phyloP scores from a whole-genome alignment of 2,113 vertebrate species.

The Urocynchramus pylzowi region DNA sequence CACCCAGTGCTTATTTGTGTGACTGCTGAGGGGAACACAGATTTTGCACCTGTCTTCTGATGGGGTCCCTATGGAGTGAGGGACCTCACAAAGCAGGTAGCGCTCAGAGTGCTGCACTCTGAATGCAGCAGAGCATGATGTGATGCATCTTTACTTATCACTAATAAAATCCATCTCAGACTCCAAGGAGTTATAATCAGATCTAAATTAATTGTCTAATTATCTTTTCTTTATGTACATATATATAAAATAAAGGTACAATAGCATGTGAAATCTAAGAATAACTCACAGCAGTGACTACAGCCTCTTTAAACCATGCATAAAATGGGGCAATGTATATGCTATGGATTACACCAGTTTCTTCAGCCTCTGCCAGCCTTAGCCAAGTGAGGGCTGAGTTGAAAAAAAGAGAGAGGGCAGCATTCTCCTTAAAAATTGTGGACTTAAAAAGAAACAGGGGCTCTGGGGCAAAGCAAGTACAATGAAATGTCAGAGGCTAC shows the following conservation, averaged over 20 bases:
- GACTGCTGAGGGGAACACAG: neutral
- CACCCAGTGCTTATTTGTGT: accelerated
- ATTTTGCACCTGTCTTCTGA: neutral
- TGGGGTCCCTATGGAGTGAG: neutral
- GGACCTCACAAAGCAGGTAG: neutral
- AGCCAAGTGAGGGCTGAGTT: neutral
- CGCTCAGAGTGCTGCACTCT: neutral
- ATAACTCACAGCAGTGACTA: neutral
- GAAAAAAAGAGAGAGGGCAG: neutral
- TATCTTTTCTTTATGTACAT: neutral
- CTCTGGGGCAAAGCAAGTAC: neutral
- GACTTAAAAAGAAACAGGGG: neutral
- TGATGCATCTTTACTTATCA: neutral
- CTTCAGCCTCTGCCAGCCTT: neutral
- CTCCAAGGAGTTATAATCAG: neutral
- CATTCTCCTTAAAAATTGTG: neutral
- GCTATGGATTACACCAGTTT: neutral
- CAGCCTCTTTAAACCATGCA: neutral
- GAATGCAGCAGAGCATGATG: neutral
- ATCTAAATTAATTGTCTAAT: neutral
- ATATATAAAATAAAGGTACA: neutral
- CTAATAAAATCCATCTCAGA: neutral
- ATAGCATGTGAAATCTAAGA: neutral
- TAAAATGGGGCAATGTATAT: neutral
- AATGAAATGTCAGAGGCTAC: neutral